Percentiles rank a stretch among this genome's conserved stretches.
Evolutionary conservation across 1,140 invertebrate species (phyloP).

Genomic region (Octopus sinensis): DNA sequence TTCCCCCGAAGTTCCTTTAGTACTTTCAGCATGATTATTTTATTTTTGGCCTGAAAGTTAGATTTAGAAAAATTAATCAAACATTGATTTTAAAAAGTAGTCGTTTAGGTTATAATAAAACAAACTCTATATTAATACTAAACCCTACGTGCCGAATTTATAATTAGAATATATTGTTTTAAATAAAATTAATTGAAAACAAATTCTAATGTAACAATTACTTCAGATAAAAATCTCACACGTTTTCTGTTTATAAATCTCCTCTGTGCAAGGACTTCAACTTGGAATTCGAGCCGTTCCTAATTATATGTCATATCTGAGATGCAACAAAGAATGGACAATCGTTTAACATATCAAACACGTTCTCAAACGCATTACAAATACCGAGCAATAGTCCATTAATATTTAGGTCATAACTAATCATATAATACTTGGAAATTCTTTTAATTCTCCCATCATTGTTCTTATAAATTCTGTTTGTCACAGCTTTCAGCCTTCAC

Average conservation of each 20-base stretch:
- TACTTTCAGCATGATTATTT: conserved; percentile 55
- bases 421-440: too few relatives aligned
- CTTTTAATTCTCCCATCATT: too few relatives aligned
- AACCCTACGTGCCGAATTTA: background rate
- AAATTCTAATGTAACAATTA: background rate
- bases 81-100: background rate
- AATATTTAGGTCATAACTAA: too few relatives aligned
- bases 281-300: background rate
- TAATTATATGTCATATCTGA: too few relatives aligned
- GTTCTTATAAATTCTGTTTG: too few relatives aligned
- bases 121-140: background rate
- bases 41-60: conserved; percentile 52
- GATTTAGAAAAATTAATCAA: conserved; percentile 15
- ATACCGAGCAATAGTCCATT: too few relatives aligned
- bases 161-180: conserved; percentile 2
- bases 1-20: conserved; percentile 49
- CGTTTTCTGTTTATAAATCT: background rate
- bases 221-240: background rate
- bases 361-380: too few relatives aligned
- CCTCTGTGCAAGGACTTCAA: background rate
- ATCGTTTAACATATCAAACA: too few relatives aligned
- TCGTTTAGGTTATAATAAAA: background rate
- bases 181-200: background rate
- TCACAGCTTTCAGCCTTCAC: too few relatives aligned
- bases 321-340: too few relatives aligned